A percentile compares a stretch with the other conserved stretches of the same genome.
phyloP scores from a whole-genome alignment of 2,888 invertebrate species.

The Leptura quadrifasciata region DNA sequence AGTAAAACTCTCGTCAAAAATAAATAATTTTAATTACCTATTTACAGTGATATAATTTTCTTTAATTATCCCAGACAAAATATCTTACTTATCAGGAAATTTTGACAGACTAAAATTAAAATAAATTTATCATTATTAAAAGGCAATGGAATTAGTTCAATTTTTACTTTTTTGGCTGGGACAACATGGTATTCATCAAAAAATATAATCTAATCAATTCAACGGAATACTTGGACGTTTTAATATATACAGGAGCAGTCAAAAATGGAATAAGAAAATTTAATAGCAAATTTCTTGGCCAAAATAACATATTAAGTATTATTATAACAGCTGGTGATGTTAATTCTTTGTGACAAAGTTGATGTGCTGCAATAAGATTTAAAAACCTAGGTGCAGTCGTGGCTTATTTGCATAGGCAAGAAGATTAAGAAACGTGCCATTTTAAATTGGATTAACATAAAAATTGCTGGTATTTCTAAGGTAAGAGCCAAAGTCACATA shows the following conservation, averaged over 20 bases:
- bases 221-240: background rate
- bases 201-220: background rate
- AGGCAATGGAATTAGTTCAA: no score
- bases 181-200: background rate
- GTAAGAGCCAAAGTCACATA: no score
- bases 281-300: no score
- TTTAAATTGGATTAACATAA: no score
- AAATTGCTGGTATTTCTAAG: no score
- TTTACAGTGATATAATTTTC: slow-evolving; percentile 12
- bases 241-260: background rate
- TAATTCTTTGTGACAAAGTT: no score
- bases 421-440: no score
- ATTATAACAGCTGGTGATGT: no score
- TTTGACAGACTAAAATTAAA: background rate
- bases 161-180: background rate
- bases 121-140: background rate
- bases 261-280: background rate
- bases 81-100: background rate
- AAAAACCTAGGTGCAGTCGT: no score
- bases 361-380: no score
- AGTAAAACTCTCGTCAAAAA: slow-evolving; percentile 18
- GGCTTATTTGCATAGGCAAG: no score
- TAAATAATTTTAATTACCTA: slow-evolving; percentile 7
- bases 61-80: slow-evolving; percentile 11
- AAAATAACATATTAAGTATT: no score